Evolutionary conservation across 2,888 invertebrate genomes (phyloP), one percentile per base, ranked within the genome.

Genomic region (Calameuta pallipes): DNA sequence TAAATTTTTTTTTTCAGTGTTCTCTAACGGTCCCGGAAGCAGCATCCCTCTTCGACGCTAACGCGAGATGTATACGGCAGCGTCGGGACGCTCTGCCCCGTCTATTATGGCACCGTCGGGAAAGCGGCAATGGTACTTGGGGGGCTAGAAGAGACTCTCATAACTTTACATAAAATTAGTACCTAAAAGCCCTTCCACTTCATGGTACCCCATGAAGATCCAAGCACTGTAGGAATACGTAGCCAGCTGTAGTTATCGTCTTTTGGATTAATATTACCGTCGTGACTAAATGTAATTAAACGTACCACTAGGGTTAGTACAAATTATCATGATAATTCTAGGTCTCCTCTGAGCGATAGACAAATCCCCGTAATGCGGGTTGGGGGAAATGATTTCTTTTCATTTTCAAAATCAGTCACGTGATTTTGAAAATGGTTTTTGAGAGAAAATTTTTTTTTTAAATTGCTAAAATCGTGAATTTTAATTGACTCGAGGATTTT

Each of bases 151-250:
- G 83, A 80, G 78, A 75, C 83, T 81, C 86, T 90, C 90, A 89
- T 90, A 90, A 90, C 88, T 90, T 88, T 90, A 90, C 90, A 90
- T 90, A 90, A 90, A 90, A 90, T 90, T 90, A 90, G 90, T 87
- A 88, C 86, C 90, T 90, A 90, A 90, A 90, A 89, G 90, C 90
- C 87, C 88, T 87, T 87, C 76, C 83, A 78, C 76, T 86, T 87
- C 86, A 86, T 85, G 84, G 83, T 73, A 76, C 74, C 78, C 78
- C 83, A 80, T 82, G 83, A 82, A 82, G 75, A 69, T 73, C 31
- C 56, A 56, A 56, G 56, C 56, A 56, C 56, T 56, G 23, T 15
- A 56, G 56, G 56, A 56, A 56, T 56, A 56, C 2, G 23, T 56
- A 15, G 23, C 23, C 9, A 23, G 23, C 12, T 56, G 23, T 56